phyloP scores from a whole-genome alignment of 2,797 vertebrate genomes.

The Bryconaethiops microstoma region DNA sequence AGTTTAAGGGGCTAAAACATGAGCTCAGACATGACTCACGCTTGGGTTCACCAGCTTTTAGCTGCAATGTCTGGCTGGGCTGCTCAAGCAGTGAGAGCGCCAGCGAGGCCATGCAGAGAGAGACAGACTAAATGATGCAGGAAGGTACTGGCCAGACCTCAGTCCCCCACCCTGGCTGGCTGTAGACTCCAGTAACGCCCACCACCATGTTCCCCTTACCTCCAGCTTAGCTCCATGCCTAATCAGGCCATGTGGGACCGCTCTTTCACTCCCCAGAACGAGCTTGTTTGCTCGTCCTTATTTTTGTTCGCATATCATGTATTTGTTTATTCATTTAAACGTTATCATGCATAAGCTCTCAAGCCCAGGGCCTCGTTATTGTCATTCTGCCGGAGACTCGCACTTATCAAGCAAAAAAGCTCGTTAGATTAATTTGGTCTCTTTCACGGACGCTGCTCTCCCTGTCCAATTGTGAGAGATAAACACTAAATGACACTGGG shows the following conservation, averaged over 20 bases:
- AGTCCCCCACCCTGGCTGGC: background rate
- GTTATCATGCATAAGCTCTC: slow-evolving; percentile 62
- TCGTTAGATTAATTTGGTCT: slow-evolving; percentile 73
- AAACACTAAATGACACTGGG: slow-evolving; percentile 68
- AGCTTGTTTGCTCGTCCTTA: slow-evolving; percentile 69
- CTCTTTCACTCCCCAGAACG: slow-evolving; percentile 50
- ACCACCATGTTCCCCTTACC: slow-evolving; percentile 5
- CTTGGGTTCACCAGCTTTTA: slow-evolving; percentile 17
- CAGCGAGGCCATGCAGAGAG: background rate
- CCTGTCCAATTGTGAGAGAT: slow-evolving; percentile 67
- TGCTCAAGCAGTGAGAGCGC: background rate
- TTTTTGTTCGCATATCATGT: slow-evolving; percentile 69
- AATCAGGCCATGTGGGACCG: background rate
- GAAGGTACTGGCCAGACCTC: slow-evolving; percentile 8
- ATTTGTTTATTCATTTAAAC: slow-evolving; percentile 70
- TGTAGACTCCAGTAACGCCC: background rate
- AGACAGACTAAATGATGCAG: slow-evolving; percentile 31
- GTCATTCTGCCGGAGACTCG: slow-evolving; percentile 70
- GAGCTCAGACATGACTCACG: slow-evolving; percentile 16
- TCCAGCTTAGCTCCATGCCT: slow-evolving; percentile 19
- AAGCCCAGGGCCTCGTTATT: slow-evolving; percentile 68
- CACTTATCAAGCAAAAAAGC: slow-evolving; percentile 75
- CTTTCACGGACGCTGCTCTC: slow-evolving; percentile 53
- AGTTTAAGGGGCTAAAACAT: slow-evolving; percentile 17
- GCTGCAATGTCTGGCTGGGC: background rate